Base-by-base conservation (phyloP, 2,888 invertebrate genomes). In the Villa cingulata region DNA sequence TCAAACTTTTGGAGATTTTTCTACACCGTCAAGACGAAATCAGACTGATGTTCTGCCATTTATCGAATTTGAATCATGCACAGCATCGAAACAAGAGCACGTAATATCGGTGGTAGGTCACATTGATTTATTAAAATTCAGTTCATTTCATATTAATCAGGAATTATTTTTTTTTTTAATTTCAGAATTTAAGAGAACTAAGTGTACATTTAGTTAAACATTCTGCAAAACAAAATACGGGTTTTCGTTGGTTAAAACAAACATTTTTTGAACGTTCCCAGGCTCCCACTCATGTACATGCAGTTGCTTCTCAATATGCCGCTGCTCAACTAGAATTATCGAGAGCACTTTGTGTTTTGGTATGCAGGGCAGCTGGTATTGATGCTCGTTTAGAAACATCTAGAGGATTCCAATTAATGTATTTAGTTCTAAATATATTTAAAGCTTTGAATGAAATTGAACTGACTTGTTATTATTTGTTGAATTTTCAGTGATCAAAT, bases 1-100 rank as follows among this genome's bases (percentile, higher is more conserved):
- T 32, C 70, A 75, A 2, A 70, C 69, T 48, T 62, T 72, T 32
- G 65, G 68, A 42, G 70, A 69, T 52, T 59, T 63, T 47, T 56
- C 62, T 48, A 55, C 58, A 51, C 48, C 58, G 46, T 65, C 63
- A 50, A 70, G 66, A 18, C 70, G 65, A 57, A 57, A 64, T 62
- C 63, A 62, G 45, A 72, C 70, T 51, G 81, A 81, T 59, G 64
- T 75, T 49, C 68, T 89, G 57, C 89, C 88, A 0, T 89, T 89
- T 70, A 74, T 81, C 51, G 89, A 89, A 66, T 73, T 81, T 15
- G 88, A 89, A 66, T 83, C 82, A 37, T 88, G 88, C 62, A 88
- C 89, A 4, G 88, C 88, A 15, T 86, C 86, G 57, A 86, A 86
- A 58, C 87, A 89, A 66, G 89, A 89, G 59, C 88, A 88, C 62